phyloP scores from a whole-genome alignment of 2,113 vertebrate genomes.

The Machaerirhynchus nigripectus region DNA sequence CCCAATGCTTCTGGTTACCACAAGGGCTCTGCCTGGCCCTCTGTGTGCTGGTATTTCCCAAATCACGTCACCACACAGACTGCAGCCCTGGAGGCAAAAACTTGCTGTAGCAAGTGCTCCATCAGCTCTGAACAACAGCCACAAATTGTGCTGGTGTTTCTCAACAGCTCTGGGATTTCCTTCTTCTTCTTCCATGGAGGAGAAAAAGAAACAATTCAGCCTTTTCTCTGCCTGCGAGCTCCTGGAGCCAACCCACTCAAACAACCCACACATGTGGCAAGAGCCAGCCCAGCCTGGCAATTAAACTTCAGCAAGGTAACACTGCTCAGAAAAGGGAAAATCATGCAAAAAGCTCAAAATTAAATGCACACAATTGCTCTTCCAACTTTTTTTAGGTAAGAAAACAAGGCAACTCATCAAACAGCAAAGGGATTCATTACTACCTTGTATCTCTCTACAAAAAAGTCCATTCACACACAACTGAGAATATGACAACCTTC shows the following conservation, averaged over 20 bases:
- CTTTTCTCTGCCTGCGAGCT: background rate
- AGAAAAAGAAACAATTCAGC: background rate
- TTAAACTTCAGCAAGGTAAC: background rate
- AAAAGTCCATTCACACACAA: background rate
- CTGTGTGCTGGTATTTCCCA: background rate
- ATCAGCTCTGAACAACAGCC: background rate
- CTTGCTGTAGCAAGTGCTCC: background rate
- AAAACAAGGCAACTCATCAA: background rate
- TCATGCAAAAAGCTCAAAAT: background rate
- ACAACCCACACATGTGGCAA: background rate
- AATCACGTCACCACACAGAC: background rate
- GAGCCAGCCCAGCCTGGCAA: background rate
- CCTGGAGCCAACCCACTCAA: background rate
- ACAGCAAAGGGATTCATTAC: background rate
- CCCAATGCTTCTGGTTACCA: background rate
- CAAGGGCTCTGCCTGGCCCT: background rate
- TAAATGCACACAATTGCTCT: background rate
- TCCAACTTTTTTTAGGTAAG: background rate
- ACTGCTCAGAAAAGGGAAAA: background rate
- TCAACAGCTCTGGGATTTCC: constrained; percentile 38
- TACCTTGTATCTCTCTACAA: background rate
- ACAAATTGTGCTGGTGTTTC: background rate
- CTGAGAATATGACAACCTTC: background rate
- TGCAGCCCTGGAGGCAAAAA: background rate
- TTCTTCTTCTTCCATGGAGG: background rate